Base-by-base conservation (phyloP, 2,888 invertebrate species). In the Lamellibrachia satsuma region DNA sequence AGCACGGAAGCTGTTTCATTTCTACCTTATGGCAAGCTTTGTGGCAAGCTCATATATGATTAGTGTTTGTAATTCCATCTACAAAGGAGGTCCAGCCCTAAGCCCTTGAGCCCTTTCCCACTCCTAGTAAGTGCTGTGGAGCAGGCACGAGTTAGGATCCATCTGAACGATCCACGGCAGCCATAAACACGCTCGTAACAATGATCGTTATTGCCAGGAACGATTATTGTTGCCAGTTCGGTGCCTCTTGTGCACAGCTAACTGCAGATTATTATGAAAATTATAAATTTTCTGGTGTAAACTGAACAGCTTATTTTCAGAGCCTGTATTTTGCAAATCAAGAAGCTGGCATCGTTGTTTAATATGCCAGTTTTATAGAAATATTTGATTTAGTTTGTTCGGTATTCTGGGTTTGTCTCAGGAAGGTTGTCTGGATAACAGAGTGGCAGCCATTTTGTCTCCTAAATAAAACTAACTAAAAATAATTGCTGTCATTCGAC, bases 21-120 rank as follows among this genome's bases (percentile, higher is more conserved):
- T 22, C 15, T 75, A 22, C 75, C 75, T 75, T 75, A 75, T 75
- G 75, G 15, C n/a, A 15, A n/a, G 75, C 75, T 11, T 75, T 11
- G 75, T 22, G 60, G 75, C 75, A 22, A 22, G 22, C 3, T n/a
- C 75, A 75, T 15, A 22, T 75, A n/a, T 75, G 75, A 22, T 75
- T 75, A 75, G 75, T 75, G 75, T 75, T 22, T 75, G 75, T 75
- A 75, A 75, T 75, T 75, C 75, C n/a, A 75, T 15, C 75, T 75
- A 75, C 75, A 75, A 75, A 75, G 75, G 15, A 75, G 75, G 75
- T 75, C 4, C n/a, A 75, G 75, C 75, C 75, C n/a, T 75, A n/a
- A 75, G 75, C 75, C 75, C 75, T 6, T 75, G 75, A n/a, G 15
- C 75, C 75, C n/a, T 75, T 22, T 75, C 75, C 75, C 3, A n/a